A percentile compares a stretch with the other conserved stretches of the same genome.
These are phyloP conservation scores for Ernsta delagoae DNA, from an alignment of 2,888 invertebrate genomes.

Conservation along the genomic window DNA sequence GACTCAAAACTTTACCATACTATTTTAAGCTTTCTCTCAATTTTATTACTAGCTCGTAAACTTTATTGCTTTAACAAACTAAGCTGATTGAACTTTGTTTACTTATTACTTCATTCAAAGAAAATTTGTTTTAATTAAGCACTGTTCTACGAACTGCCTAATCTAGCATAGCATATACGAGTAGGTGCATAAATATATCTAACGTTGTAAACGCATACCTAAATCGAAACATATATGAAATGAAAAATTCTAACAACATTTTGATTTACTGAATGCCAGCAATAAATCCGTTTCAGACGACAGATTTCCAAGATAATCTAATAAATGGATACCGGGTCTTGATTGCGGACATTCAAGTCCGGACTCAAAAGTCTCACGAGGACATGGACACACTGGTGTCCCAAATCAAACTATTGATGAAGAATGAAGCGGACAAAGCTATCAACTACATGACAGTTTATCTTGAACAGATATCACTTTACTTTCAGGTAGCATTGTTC, in stretches of 20 bases:
- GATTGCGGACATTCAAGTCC: constrained; percentile 77
- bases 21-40: not conserved
- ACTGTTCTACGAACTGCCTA: too few relatives aligned
- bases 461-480: constrained; percentile 77
- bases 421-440: constrained; percentile 79
- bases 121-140: too few relatives aligned
- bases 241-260: not conserved
- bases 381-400: constrained; percentile 81
- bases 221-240: not conserved
- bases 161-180: too few relatives aligned
- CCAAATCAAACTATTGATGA: constrained; percentile 79
- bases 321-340: constrained; percentile 79
- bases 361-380: constrained; percentile 77
- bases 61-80: not conserved
- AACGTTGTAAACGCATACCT: too few relatives aligned
- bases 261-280: too few relatives aligned
- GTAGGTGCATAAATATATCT: too few relatives aligned
- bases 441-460: constrained; percentile 82
- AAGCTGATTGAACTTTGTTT: too few relatives aligned
- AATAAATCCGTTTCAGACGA: too few relatives aligned
- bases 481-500: constrained; percentile 66
- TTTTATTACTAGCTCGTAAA: not conserved
- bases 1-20: not conserved
- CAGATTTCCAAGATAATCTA: constrained; percentile 78
- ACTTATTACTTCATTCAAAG: too few relatives aligned